These are phyloP conservation scores for Gopherus evgoodei DNA, from an alignment of 2,113 vertebrate genomes.

Conservation along the genomic window DNA sequence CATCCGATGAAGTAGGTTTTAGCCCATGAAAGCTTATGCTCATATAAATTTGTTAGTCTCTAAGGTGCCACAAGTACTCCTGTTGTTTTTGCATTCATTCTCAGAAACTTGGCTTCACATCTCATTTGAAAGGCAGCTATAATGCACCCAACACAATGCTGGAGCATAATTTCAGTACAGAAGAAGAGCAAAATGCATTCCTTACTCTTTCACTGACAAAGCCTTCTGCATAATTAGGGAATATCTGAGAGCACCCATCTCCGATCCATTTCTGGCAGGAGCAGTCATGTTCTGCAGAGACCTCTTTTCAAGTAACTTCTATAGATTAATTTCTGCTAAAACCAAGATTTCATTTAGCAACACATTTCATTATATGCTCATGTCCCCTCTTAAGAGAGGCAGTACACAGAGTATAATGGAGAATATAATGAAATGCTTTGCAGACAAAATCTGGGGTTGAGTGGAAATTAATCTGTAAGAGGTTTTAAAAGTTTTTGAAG, in stretches of 20 bases:
- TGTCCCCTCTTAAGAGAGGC: constrained; percentile 21
- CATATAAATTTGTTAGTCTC: too few species aligned
- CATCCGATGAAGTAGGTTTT: too few species aligned
- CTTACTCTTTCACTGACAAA: constrained; percentile 12
- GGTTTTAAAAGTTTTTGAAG: not conserved
- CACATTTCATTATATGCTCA: not conserved
- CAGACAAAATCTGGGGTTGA: constrained; percentile 47
- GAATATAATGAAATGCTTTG: constrained; percentile 46
- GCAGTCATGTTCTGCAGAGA: constrained; percentile 7
- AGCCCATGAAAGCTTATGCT: too few species aligned
- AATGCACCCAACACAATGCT: not conserved
- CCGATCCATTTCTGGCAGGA: constrained; percentile 50
- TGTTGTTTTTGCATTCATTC: not conserved
- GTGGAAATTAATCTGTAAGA: not conserved
- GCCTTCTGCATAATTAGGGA: not conserved
- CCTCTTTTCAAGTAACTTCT: constrained; percentile 44
- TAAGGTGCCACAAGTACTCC: too few species aligned
- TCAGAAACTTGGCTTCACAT: not conserved
- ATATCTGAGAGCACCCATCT: not conserved
- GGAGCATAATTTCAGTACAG: not conserved
- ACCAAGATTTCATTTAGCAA: constrained; percentile 50
- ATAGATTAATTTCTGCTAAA: constrained; percentile 33
- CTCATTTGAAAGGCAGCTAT: not conserved
- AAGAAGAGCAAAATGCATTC: not conserved
- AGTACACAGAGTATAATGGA: not conserved